Conservation (phyloP, 2,797 vertebrate species). For the Sebastes glaucus region DNA sequence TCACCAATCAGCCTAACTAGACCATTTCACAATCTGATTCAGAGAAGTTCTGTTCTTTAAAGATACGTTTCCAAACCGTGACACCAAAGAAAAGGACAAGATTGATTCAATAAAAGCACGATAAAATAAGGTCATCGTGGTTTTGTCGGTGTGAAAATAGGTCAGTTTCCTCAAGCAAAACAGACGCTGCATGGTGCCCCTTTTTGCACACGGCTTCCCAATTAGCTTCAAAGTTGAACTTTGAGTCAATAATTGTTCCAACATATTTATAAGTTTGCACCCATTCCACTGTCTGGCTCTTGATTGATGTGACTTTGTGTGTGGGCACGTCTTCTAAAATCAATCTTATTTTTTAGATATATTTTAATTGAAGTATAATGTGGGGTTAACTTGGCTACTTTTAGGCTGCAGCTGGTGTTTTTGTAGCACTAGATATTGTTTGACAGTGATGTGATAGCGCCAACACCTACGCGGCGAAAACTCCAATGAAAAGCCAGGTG, state of each 20-base stretch:
- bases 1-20: too few species aligned
- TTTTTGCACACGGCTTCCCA: not conserved
- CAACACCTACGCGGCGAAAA: too few species aligned
- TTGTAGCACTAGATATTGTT: too few species aligned
- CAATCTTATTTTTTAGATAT: too few species aligned
- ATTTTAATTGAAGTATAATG: too few species aligned
- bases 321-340: too few species aligned
- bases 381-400: too few species aligned
- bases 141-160: not conserved
- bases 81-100: not conserved
- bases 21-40: not conserved
- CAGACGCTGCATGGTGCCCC: too few species aligned
- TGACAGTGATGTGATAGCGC: too few species aligned
- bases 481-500: not conserved
- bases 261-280: not conserved
- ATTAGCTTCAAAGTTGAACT: not conserved
- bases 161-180: not conserved
- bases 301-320: too few species aligned
- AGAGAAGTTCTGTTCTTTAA: not conserved
- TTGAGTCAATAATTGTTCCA: not conserved
- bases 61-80: not conserved
- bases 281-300: not conserved
- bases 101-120: not conserved
- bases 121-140: not conserved
- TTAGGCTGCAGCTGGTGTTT: too few species aligned